Percentiles rank a stretch among this genome's conserved stretches.
Conservation (phyloP, 1,140 invertebrate species). For the Phthorimaea operculella region DNA sequence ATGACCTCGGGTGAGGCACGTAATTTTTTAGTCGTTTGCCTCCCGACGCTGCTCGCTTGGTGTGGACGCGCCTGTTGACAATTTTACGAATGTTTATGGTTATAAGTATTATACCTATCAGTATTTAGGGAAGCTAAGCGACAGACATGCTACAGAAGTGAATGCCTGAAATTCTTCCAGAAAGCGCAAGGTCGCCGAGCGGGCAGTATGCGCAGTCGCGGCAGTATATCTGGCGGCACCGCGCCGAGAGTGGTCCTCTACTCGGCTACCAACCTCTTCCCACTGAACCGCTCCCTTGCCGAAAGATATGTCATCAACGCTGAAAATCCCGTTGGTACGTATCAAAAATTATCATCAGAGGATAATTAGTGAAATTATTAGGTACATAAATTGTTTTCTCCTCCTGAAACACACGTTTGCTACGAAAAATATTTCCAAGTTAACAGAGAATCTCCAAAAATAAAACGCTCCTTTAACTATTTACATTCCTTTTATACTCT, state of each 20-base stretch:
- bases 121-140: not conserved
- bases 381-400: too few species aligned
- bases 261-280: conserved; percentile 80
- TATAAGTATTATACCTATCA: not conserved
- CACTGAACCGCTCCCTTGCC: conserved; percentile 81
- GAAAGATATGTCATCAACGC: conserved; percentile 83
- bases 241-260: conserved; percentile 74
- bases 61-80: too few species aligned
- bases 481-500: too few species aligned
- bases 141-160: too few species aligned
- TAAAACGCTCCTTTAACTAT: too few species aligned
- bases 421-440: not conserved
- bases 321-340: conserved; percentile 62
- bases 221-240: conserved; percentile 50
- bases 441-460: not conserved
- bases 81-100: too few species aligned
- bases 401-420: too few species aligned
- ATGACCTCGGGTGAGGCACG: too few species aligned
- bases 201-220: conserved; percentile 56
- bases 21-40: too few species aligned
- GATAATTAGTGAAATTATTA: too few species aligned
- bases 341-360: not conserved
- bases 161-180: conserved; percentile 29
- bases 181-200: conserved; percentile 66
- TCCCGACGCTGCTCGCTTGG: too few species aligned